Percentiles rank a stretch among this genome's conserved stretches.
Conservation (phyloP, 2,797 vertebrate species). For the Novumbra hubbsi region DNA sequence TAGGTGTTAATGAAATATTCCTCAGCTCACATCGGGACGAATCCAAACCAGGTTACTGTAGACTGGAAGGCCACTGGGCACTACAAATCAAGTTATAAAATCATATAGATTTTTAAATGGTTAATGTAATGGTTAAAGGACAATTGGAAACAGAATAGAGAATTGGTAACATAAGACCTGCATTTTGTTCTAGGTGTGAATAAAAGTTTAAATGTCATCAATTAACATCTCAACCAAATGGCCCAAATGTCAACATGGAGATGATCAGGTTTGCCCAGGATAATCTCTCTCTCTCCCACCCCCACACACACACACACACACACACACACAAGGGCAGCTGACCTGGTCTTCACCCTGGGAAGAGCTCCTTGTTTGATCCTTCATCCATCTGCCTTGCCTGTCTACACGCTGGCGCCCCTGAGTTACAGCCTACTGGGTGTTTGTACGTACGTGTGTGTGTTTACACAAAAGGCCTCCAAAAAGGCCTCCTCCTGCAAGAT, state of each 20-base stretch:
- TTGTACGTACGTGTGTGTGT: constrained; percentile 7
- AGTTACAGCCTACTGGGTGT: constrained; percentile 13
- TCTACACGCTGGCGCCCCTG: constrained; percentile 18
- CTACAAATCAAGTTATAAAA: no score
- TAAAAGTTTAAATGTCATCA: no score
- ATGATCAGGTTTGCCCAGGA: no score
- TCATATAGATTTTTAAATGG: no score
- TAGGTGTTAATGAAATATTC: background rate
- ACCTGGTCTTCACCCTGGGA: background rate
- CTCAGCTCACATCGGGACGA: background rate
- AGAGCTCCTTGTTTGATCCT: constrained; percentile 28
- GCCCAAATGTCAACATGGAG: no score
- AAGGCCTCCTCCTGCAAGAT: background rate
- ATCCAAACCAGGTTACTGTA: background rate
- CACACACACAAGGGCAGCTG: constrained; percentile 4
- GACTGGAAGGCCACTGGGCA: no score
- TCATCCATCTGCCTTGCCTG: constrained; percentile 24
- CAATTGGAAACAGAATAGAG: no score
- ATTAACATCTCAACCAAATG: no score
- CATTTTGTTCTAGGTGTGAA: no score
- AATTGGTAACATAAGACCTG: no score
- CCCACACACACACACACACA: constrained; percentile 1
- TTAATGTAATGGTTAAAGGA: no score
- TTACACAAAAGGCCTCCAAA: background rate
- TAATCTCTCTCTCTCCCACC: background rate